Base-by-base conservation (phyloP, 2,113 vertebrate species). In the Prionailurus bengalensis region DNA sequence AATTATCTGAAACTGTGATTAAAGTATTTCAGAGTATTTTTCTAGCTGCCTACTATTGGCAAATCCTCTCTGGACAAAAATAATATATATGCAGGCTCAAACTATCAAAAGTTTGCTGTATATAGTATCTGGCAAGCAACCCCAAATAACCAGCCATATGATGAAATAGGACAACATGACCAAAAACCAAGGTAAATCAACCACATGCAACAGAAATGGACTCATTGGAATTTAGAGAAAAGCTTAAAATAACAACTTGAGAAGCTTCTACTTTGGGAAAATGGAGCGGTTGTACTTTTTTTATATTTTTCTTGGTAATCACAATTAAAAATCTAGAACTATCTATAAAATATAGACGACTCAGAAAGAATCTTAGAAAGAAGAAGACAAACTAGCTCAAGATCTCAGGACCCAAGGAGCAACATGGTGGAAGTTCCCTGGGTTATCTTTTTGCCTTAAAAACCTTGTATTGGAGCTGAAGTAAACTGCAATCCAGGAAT, bases 61-160 rank as follows among this genome's bases (percentile, higher is more conserved):
- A 96, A 58, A 93, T 76, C 21, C 9, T n/a, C 13, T 74, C n/a
- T 92, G 16, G 45, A 88, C 16, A 93, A 93, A 81, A 78, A 78
- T 89, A 70, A 14, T 63, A 55, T 63, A 58, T 39, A 63, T 86
- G 71, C 42, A n/a, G 21, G 36, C 63, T 5, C 42, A 81, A 70
- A 79, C n/a, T 89, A 63, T 63, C 51, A 81, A 51, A 13, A 31
- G 0, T 82, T 89, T 73, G 12, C 8, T 94, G 39, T 79, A 33
- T 55, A 29, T 4, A 81, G 65, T 31, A 63, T 45, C 33, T 71
- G 53, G 7, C 36, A 81, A 27, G n/a, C 23, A 81, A 70, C 45
- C 48, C 61, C 58, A 80, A 87, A 79, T 79, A 87, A 78, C 19
- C 29, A 86, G 71, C 27, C 39, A 80, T 68, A 45, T 48, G 39